Evolutionary conservation across 2,113 vertebrate genomes (phyloP).

Genomic region (Pelodiscus sinensis): DNA sequence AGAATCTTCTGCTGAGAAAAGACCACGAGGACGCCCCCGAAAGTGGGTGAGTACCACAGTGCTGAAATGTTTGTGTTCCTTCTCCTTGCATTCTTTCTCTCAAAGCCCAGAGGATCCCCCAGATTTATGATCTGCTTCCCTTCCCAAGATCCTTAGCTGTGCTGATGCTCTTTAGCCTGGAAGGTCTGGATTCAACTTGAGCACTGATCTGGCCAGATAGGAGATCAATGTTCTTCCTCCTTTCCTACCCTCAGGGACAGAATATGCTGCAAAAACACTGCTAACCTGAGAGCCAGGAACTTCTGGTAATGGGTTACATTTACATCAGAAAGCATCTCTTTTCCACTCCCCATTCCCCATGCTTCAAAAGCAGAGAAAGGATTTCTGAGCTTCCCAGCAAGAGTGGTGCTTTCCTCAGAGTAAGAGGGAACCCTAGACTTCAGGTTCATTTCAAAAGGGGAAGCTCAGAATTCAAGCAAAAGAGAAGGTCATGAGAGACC

Average conservation of each 20-base stretch:
- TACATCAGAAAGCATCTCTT: background rate
- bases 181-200: background rate
- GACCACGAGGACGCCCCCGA: slow-evolving; percentile 66
- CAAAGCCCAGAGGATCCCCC: background rate
- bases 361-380: background rate
- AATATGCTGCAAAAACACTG: background rate
- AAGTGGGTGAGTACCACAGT: slow-evolving; percentile 60
- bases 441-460: slow-evolving; percentile 14
- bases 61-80: background rate
- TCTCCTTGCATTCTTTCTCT: background rate
- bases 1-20: slow-evolving; percentile 47
- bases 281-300: background rate
- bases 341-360: background rate
- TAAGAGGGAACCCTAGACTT: accelerated
- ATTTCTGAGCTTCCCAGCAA: background rate
- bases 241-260: background rate
- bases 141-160: background rate
- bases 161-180: background rate
- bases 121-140: background rate
- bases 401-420: background rate
- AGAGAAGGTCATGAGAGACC: background rate
- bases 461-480: background rate
- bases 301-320: background rate
- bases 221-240: background rate
- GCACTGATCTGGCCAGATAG: background rate